Conservation (phyloP, 64 coral and sea anemone species). For the Hydrozoanthus tunicans region DNA sequence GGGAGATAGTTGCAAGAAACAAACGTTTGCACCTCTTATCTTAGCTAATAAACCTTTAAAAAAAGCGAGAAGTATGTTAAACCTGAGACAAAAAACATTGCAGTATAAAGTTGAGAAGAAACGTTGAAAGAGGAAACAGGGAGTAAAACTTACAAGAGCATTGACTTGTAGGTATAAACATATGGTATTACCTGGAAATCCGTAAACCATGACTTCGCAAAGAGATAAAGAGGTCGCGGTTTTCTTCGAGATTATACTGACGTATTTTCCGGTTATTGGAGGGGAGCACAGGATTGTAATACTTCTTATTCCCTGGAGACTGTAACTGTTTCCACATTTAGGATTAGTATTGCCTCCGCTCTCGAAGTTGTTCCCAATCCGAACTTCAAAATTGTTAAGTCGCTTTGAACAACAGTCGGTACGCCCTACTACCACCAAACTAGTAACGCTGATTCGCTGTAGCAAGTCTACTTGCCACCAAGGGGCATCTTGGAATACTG, state of each 20-base stretch:
- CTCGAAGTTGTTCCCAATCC: neutral
- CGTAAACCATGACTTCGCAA: neutral
- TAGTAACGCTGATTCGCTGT: neutral
- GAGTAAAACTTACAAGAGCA: no score
- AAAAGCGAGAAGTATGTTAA: no score
- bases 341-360: neutral
- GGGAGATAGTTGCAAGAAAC: no score
- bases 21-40: no score
- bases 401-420: neutral
- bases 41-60: no score
- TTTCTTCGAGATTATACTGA: neutral
- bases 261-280: neutral
- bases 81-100: no score
- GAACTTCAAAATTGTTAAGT: slow-evolving; percentile 20
- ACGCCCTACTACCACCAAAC: neutral
- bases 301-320: neutral
- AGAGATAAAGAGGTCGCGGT: neutral
- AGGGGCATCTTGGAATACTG: neutral
- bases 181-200: neutral
- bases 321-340: neutral
- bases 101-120: no score
- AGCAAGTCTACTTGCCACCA: slow-evolving; percentile 26
- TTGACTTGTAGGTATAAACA: no score
- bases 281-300: neutral
- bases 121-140: no score